Percentiles rank a stretch among this genome's conserved stretches.
phyloP scores from a whole-genome alignment of 2,113 vertebrate species.

The Bungarus multicinctus region DNA sequence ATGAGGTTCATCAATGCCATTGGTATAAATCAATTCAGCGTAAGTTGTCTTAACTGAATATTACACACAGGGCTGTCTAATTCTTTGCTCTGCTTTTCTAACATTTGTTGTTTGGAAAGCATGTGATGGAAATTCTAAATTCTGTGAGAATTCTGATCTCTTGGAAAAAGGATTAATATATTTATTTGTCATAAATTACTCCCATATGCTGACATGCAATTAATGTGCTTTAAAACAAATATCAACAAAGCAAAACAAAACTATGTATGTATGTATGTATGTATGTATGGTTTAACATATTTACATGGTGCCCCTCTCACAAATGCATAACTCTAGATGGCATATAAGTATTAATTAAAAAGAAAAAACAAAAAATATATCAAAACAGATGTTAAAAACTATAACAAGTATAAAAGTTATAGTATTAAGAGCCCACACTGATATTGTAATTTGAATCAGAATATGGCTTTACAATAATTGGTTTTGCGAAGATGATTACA shows the following conservation, averaged over 20 bases:
- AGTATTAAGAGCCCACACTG: background rate
- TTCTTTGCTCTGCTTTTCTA: conserved; percentile 9
- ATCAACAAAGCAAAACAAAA: background rate
- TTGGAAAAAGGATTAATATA: conserved; percentile 23
- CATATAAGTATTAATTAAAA: background rate
- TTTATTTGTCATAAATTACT: background rate
- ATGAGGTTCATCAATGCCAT: conserved; percentile 40
- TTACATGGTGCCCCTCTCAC: background rate
- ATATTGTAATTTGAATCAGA: background rate
- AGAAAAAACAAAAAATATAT: background rate
- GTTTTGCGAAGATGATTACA: background rate
- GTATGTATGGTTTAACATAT: background rate
- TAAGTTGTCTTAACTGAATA: conserved; percentile 27
- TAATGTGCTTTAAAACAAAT: background rate
- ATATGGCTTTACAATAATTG: background rate
- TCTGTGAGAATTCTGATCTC: conserved; percentile 18
- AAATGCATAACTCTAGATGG: background rate
- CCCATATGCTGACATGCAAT: background rate
- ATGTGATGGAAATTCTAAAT: background rate
- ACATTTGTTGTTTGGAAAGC: background rate
- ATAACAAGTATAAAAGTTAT: background rate
- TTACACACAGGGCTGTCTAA: background rate
- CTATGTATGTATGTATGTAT: no score
- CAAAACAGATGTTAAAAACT: background rate
- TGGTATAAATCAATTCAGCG: conserved; percentile 31